Conservation (phyloP, 2,888 invertebrate species). For the Osedax frankpressi region DNA sequence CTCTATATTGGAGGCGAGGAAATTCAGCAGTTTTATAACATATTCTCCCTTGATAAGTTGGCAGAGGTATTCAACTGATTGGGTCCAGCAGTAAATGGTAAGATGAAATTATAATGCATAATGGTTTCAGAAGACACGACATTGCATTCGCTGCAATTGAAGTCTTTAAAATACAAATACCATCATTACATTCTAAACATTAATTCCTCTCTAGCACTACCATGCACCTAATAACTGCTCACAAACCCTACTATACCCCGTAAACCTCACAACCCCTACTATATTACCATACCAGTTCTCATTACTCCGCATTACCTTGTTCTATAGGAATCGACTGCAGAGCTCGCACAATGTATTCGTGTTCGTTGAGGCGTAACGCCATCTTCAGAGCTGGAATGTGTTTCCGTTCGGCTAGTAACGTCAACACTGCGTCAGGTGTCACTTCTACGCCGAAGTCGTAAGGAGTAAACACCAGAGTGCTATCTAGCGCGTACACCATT, state of each 20-base stretch:
- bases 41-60: conserved; percentile 61
- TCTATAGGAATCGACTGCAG: conserved; percentile 65
- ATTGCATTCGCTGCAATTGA: too few relatives aligned
- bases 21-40: conserved; percentile 60
- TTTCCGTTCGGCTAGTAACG: conserved; percentile 34
- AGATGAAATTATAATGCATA: too few relatives aligned
- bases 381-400: conserved; percentile 61
- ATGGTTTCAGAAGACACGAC: too few relatives aligned
- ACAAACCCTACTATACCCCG: too few relatives aligned
- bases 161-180: too few relatives aligned
- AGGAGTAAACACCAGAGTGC: conserved; percentile 73
- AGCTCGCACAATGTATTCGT: conserved; percentile 60
- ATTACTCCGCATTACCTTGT: too few relatives aligned
- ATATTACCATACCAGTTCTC: too few relatives aligned
- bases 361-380: conserved; percentile 73
- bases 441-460: conserved; percentile 72
- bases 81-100: too few relatives aligned
- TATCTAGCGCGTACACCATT: conserved; percentile 70
- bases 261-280: too few relatives aligned
- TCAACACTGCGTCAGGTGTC: conserved; percentile 28
- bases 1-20: conserved; percentile 60
- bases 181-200: too few relatives aligned
- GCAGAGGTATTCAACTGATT: conserved; percentile 53
- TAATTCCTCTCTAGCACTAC: too few relatives aligned
- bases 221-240: too few relatives aligned